These are phyloP conservation scores for Ophion ventricosus DNA, from an alignment of 2,888 invertebrate genomes.

Conservation along the genomic window DNA sequence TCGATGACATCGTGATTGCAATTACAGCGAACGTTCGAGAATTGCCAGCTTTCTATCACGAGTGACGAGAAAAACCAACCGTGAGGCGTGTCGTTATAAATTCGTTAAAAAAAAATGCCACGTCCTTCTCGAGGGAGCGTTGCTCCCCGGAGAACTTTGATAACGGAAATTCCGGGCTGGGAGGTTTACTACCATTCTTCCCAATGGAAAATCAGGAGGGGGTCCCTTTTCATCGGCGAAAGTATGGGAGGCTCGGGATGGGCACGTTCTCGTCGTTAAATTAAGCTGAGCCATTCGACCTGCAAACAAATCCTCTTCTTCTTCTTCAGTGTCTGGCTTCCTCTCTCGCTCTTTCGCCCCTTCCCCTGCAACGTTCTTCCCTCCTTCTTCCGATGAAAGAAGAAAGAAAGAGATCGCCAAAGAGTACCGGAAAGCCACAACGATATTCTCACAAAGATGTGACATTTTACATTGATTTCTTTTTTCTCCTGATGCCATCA, in stretches of 20 bases:
- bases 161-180: slow-evolving; percentile 61
- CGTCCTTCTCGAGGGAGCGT: slow-evolving; percentile 45
- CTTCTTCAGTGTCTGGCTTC: slow-evolving; percentile 37
- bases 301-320: slow-evolving; percentile 72
- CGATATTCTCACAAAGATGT: slow-evolving; percentile 22
- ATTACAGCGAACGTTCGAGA: slow-evolving; percentile 57
- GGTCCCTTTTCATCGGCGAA: slow-evolving; percentile 68
- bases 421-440: slow-evolving; percentile 17
- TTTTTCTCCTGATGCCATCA: slow-evolving; percentile 5
- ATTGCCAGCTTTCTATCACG: slow-evolving; percentile 40
- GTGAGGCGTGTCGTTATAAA: slow-evolving; percentile 64
- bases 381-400: slow-evolving; percentile 3
- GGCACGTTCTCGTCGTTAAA: slow-evolving; percentile 73
- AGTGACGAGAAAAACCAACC: slow-evolving; percentile 63
- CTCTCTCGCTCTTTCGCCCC: background rate
- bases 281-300: slow-evolving; percentile 73
- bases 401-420: background rate
- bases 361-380: background rate
- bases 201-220: slow-evolving; percentile 65
- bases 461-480: slow-evolving; percentile 49
- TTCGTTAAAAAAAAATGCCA: slow-evolving; percentile 59
- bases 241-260: slow-evolving; percentile 61
- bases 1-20: slow-evolving; percentile 48
- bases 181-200: slow-evolving; percentile 57
- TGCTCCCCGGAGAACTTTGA: slow-evolving; percentile 58